These are phyloP conservation scores for Aphelenchoides besseyi DNA, from an alignment of 1,140 invertebrate species.

Conservation along the genomic window DNA sequence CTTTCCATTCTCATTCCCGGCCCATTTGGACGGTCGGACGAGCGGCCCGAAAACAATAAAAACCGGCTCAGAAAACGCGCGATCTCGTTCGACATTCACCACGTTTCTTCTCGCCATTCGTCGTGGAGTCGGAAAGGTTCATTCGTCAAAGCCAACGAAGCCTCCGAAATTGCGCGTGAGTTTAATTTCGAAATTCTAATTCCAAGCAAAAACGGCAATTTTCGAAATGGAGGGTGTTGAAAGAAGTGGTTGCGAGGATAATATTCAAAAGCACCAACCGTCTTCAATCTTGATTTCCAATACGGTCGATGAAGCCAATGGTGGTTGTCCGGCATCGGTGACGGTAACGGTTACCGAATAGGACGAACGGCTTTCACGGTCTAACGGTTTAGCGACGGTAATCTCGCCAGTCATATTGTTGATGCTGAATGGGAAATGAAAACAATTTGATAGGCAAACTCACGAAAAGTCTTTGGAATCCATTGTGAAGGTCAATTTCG, in stretches of 20 bases:
- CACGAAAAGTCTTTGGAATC: slow-evolving; percentile 47
- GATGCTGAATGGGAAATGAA: slow-evolving; percentile 72
- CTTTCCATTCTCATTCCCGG: not conserved
- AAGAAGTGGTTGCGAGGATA: too few species aligned
- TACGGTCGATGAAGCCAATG: slow-evolving; percentile 75
- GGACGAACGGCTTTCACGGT: slow-evolving; percentile 77
- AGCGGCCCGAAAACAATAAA: not conserved
- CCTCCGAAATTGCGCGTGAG: not conserved
- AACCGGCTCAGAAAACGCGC: not conserved
- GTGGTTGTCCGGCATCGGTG: slow-evolving; percentile 80
- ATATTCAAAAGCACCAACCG: slow-evolving; percentile 62
- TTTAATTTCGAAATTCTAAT: not conserved
- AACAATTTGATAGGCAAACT: slow-evolving; percentile 17
- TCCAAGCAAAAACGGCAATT: too few species aligned
- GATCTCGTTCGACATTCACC: not conserved
- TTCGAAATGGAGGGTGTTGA: too few species aligned
- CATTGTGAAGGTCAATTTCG: slow-evolving; percentile 47
- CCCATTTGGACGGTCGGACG: not conserved
- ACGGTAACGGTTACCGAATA: slow-evolving; percentile 79
- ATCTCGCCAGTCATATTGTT: slow-evolving; percentile 79
- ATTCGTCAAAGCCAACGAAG: too few species aligned
- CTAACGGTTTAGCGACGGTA: slow-evolving; percentile 75
- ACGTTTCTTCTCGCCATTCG: slow-evolving; percentile 4
- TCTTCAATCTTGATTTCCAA: slow-evolving; percentile 79
- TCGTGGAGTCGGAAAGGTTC: too few species aligned